These are phyloP conservation scores for Mactromeris polynyma DNA, from an alignment of 2,888 invertebrate genomes.

Conservation along the genomic window DNA sequence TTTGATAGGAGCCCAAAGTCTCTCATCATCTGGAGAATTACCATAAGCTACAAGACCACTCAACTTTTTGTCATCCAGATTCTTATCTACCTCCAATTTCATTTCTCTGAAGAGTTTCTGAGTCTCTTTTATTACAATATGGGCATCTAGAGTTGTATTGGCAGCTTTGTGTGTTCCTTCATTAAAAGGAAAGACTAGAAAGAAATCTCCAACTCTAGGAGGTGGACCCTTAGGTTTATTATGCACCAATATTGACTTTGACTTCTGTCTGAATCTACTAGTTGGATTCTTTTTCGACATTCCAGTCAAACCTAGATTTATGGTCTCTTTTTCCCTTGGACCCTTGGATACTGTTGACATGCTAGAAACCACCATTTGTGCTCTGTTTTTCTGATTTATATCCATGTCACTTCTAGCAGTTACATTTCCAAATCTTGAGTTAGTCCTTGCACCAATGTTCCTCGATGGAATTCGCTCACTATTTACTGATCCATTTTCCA, in stretches of 20 bases:
- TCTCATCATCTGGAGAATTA: constrained; percentile 55
- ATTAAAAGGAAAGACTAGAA: constrained; percentile 91
- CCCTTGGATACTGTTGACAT: constrained; percentile 49
- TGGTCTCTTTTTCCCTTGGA: constrained; percentile 57
- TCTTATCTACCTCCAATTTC: constrained; percentile 67
- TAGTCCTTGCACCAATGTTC: constrained; percentile 38
- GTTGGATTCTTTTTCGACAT: constrained; percentile 42
- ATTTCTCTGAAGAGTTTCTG: constrained; percentile 79
- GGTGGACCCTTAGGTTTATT: constrained; percentile 70
- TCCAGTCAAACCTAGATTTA: constrained; percentile 60
- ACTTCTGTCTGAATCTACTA: constrained; percentile 42
- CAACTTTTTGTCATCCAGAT: constrained; percentile 53
- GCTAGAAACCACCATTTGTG: constrained; percentile 52
- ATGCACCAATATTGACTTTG: constrained; percentile 45
- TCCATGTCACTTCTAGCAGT: constrained; percentile 61
- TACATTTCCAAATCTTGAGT: constrained; percentile 49
- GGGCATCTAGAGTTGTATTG: constrained; percentile 76
- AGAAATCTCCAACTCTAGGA: constrained; percentile 91
- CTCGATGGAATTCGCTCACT: constrained; percentile 43
- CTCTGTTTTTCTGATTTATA: constrained; percentile 38
- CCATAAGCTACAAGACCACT: constrained; percentile 70
- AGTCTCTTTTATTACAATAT: constrained; percentile 79
- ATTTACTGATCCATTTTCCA: neutral
- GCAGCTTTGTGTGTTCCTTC: constrained; percentile 78
- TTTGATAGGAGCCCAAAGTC: constrained; percentile 76